phyloP scores from a whole-genome alignment of 1,140 invertebrate species.

The Drosophila erecta region DNA sequence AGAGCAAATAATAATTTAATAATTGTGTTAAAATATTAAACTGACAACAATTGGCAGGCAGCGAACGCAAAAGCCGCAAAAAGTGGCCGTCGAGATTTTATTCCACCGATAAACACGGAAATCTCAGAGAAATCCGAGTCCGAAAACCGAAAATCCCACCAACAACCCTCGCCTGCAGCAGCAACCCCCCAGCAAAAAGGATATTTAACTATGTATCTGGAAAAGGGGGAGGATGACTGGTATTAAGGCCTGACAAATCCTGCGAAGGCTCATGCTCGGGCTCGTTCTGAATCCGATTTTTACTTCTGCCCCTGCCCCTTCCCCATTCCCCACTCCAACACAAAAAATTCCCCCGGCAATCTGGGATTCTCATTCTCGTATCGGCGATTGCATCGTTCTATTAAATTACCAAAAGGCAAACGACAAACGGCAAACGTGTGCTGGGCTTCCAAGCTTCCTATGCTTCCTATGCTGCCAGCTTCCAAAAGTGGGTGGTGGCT shows the following conservation, averaged over 20 bases:
- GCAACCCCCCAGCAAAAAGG: slow-evolving; percentile 40
- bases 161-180: slow-evolving; percentile 56
- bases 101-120: slow-evolving; percentile 57
- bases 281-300: slow-evolving; percentile 40
- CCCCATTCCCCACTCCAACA: background rate
- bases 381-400: slow-evolving; percentile 79
- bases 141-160: slow-evolving; percentile 38
- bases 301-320: background rate
- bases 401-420: slow-evolving; percentile 82
- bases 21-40: slow-evolving; percentile 77
- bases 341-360: slow-evolving; percentile 40
- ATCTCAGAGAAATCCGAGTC: slow-evolving; percentile 21
- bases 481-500: slow-evolving; percentile 40
- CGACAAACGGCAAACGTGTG: slow-evolving; percentile 65
- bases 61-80: slow-evolving; percentile 60
- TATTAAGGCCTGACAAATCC: slow-evolving; percentile 72
- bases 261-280: slow-evolving; percentile 53
- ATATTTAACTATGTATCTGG: background rate
- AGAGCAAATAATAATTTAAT: slow-evolving; percentile 57
- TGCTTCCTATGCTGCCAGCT: background rate
- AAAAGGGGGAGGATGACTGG: slow-evolving; percentile 26
- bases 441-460: slow-evolving; percentile 10
- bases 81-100: slow-evolving; percentile 70
- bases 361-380: slow-evolving; percentile 63
- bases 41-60: slow-evolving; percentile 70